Percentiles rank a stretch among this genome's conserved stretches.
Evolutionary conservation across 2,797 vertebrate genomes (phyloP).

Genomic region (Hydrolagus colliei): DNA sequence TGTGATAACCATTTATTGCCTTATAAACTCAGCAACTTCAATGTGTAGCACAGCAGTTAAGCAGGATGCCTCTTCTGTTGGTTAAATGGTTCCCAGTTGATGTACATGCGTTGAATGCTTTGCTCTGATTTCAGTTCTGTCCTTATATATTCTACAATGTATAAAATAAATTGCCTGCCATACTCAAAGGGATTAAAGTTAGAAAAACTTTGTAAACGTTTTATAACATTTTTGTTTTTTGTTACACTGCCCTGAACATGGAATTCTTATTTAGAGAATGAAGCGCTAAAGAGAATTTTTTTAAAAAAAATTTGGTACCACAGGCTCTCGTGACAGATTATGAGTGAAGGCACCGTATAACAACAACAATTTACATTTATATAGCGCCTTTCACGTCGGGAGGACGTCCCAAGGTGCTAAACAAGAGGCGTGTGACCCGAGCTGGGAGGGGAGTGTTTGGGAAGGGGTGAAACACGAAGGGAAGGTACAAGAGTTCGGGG

Average conservation of each 20-base stretch:
- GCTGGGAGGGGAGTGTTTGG: too few species aligned
- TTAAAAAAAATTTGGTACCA: not conserved
- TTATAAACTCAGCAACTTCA: slow-evolving; percentile 1
- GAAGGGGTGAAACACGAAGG: too few species aligned
- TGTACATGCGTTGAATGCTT: not conserved
- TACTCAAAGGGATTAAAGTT: not conserved
- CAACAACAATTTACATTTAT: too few species aligned
- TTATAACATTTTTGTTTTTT: not conserved
- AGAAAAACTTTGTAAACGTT: not conserved
- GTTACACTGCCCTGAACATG: not conserved
- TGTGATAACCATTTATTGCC: slow-evolving; percentile 5
- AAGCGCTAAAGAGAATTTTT: not conserved
- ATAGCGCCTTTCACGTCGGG: too few species aligned
- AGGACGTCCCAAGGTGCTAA: too few species aligned
- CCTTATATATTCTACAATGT: not conserved
- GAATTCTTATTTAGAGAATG: not conserved
- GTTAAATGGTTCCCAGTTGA: not conserved
- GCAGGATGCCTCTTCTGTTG: not conserved
- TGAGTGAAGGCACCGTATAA: too few species aligned
- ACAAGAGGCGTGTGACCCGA: too few species aligned
- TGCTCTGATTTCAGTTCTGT: not conserved
- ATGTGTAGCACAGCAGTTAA: not conserved
- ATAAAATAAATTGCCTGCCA: not conserved
- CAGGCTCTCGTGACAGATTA: not conserved
- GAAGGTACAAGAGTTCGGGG: too few species aligned